Percentiles rank a stretch among this genome's conserved stretches.
phyloP scores from a whole-genome alignment of 2,797 vertebrate genomes.

The Orestias chungarensis region DNA sequence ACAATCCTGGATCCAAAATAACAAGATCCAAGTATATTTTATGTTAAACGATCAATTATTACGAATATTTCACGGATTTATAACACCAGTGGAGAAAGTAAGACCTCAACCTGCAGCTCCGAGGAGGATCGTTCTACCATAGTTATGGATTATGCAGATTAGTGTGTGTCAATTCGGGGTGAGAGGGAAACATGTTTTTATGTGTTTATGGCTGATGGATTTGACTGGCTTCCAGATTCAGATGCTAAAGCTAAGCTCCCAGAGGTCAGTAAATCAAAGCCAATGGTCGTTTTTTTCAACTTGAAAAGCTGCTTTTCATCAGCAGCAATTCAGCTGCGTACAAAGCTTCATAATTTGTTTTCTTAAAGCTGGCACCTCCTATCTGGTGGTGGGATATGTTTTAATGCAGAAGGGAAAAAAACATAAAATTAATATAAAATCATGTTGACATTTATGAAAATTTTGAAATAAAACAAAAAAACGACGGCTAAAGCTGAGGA shows the following conservation, averaged over 20 bases:
- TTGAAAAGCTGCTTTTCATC: background rate
- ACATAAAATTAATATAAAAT: no score
- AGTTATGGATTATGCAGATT: background rate
- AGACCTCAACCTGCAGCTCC: slow-evolving; percentile 1
- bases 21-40: background rate
- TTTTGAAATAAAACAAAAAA: no score
- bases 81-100: background rate
- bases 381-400: no score
- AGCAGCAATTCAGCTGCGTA: background rate
- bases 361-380: background rate
- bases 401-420: no score
- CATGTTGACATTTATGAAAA: no score
- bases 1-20: background rate
- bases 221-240: slow-evolving; percentile 28
- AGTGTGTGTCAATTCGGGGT: background rate
- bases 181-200: slow-evolving; percentile 12
- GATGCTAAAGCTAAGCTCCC: slow-evolving; percentile 25
- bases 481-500: background rate
- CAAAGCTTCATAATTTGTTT: background rate
- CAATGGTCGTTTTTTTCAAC: background rate
- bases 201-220: slow-evolving; percentile 19
- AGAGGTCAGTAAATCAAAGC: background rate
- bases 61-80: no score
- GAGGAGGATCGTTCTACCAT: slow-evolving; percentile 6
- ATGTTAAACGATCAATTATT: no score